Base-by-base conservation (phyloP, 2,888 invertebrate genomes). In the Epirrita christyi region DNA sequence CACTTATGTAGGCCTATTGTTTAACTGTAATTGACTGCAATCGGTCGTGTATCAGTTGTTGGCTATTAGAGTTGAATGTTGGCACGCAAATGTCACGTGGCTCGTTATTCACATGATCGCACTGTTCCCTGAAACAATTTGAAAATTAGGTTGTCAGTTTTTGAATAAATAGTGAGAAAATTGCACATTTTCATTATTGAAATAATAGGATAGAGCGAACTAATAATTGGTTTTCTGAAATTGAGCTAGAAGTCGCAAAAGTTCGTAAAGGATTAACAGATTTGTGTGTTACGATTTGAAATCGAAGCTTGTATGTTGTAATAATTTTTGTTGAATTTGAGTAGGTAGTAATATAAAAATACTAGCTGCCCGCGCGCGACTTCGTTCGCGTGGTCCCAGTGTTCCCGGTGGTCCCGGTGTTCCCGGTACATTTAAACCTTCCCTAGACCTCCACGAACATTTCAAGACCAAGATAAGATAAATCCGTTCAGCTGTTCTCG, bases 1-100 rank as follows among this genome's bases (percentile, higher is more conserved):
- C 51, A 57, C 42, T 57, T 13, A 27, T 29, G 47, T 28, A 37
- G 53, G 40, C 42, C 32, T 56, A 56, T 56, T 51, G 47, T 57
- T 55, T 45, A 50, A 38, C 13, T 21, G 67, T 75, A 78, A 79
- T 79, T 72, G 78, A 75, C 72, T 76, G 71, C 68, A 70, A 77
- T 78, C 73, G 67, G 74, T 67, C 62, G 64, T 67, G 66, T 70
- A 63, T 64, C 65, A 67, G 60, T 63, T 44, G 66, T 63, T 32
- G 27, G 41, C 48, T 71, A 71, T 71, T 69, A 68, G 55, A n/a
- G 59, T 62, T 72, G 74, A 73, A 73, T 70, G 73, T 59, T 54
- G 78, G 71, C 81, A 84, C 84, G 85, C 82, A 80, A 84, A 85
- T 85, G 84, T 79, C 84, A 82, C 72, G 68, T 61, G 67, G 27